A percentile compares a stretch with the other conserved stretches of the same genome.
phyloP scores from a whole-genome alignment of 2,888 invertebrate species.

The Diloba caeruleocephala region DNA sequence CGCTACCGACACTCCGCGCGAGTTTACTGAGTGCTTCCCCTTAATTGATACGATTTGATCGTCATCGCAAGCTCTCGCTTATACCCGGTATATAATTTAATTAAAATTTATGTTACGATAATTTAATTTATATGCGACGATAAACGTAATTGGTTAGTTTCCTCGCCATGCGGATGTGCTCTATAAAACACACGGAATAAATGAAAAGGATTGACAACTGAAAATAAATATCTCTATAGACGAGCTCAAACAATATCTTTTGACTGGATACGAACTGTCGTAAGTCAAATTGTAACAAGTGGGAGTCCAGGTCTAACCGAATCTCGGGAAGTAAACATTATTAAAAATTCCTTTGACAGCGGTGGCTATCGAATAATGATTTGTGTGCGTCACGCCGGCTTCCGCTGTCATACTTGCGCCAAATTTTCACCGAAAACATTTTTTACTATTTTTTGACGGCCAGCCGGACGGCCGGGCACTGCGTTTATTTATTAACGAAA shows the following conservation, averaged over 20 bases:
- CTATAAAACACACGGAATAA: constrained; percentile 60
- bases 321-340: constrained; percentile 79
- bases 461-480: constrained; percentile 78
- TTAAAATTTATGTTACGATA: constrained; percentile 69
- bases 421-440: constrained; percentile 78
- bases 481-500: constrained; percentile 89
- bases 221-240: constrained; percentile 61
- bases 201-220: constrained; percentile 67
- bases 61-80: constrained; percentile 75
- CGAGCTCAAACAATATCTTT: constrained; percentile 62
- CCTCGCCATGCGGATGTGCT: constrained; percentile 22
- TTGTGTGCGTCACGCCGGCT: constrained; percentile 80
- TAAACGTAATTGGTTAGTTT: constrained; percentile 57
- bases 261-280: constrained; percentile 59
- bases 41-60: constrained; percentile 86
- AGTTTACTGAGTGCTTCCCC: constrained; percentile 78
- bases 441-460: constrained; percentile 81
- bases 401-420: constrained; percentile 85
- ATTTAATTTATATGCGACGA: constrained; percentile 60
- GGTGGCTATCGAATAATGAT: constrained; percentile 83
- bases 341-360: constrained; percentile 87
- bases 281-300: constrained; percentile 65
- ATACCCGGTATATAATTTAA: constrained; percentile 72
- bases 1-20: constrained; percentile 71
- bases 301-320: constrained; percentile 67